Conservation (phyloP, 2,113 vertebrate genomes). For the Apodemus sylvaticus region DNA sequence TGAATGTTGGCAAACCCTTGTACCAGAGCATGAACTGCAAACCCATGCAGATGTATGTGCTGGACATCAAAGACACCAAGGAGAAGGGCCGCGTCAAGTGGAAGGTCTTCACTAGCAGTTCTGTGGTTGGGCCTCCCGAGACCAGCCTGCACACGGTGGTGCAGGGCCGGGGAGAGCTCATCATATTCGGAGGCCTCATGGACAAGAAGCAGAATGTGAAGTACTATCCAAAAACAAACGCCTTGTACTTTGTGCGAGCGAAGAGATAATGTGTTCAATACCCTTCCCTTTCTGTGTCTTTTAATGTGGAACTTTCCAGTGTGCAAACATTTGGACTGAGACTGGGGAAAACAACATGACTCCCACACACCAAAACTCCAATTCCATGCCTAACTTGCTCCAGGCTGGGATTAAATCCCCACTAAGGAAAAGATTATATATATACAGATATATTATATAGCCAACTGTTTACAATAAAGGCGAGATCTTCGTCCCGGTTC, state of each 20-base stretch:
- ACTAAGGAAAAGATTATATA: conserved; percentile 71
- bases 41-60: conserved; percentile 99
- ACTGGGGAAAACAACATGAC: conserved; percentile 80
- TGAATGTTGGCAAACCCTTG: conserved; percentile 97
- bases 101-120: conserved; percentile 93
- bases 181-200: conserved; percentile 98
- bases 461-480: conserved; percentile 75
- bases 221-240: conserved; percentile 99
- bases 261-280: conserved; percentile 93
- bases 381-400: conserved; percentile 62
- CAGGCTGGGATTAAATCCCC: conserved; percentile 70
- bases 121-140: conserved; percentile 95
- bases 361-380: conserved; percentile 73
- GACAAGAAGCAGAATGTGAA: conserved; percentile 99
- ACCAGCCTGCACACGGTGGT: conserved; percentile 99
- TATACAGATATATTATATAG: conserved; percentile 67
- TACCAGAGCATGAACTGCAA: conserved; percentile 99
- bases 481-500: conserved; percentile 64
- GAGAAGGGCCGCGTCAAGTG: conserved; percentile 91
- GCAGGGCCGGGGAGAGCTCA: conserved; percentile 96
- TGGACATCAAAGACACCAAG: conserved; percentile 94
- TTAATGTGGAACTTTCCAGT: conserved; percentile 64
- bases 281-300: conserved; percentile 67
- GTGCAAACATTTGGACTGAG: conserved; percentile 79
- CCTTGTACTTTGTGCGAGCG: conserved; percentile 99